Base-by-base conservation (phyloP, 2,888 invertebrate species). In the Drosophila hamatofila region DNA sequence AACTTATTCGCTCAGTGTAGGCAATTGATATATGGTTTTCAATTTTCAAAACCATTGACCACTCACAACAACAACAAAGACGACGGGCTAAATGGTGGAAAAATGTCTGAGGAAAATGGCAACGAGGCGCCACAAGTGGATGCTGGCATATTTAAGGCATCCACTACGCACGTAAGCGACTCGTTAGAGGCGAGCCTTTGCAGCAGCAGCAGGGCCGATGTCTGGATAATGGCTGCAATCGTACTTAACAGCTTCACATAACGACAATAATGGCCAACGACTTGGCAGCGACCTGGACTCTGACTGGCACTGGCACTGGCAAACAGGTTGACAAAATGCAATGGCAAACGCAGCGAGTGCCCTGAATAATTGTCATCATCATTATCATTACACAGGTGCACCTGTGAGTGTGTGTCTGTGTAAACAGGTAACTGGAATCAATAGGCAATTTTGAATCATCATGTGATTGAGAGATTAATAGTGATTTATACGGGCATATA, bases 1-100 rank as follows among this genome's bases (percentile, higher is more conserved):
- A 74, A 78, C 77, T 33, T 75, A 83, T 85, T 75, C 81, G 84
- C 80, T 68, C 81, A 81, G 84, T 82, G 87, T 81, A 81, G 87
- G 77, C 91, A 86, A 84, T 90, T 91, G 91, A 91, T 91, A 89
- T 91, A 91, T 91, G 84, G 88, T 83, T 91, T 91, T 90, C 89
- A 90, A 89, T 91, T 89, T 82, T 80, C 83, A 84, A 90, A 88
- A 75, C 80, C 81, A 82, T 84, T 81, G 80, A 81, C 80, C 78
- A 83, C 74, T 75, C 70, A 74, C 73, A 74, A 58, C 56, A 58
- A 44, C 48, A 58, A 57, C 9, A 39, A 39, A 2, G 14, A 75
- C 73, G 72, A 54, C 54, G 42, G 51, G 27, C 51, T 58, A 67
- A 72, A 59, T 58, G 59, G 63, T 59, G 59, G 52, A 54, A 64